Evolutionary conservation across 2,888 invertebrate genomes (phyloP), one percentile per base, ranked within the genome.

Genomic region (Steinernema scapterisci): DNA sequence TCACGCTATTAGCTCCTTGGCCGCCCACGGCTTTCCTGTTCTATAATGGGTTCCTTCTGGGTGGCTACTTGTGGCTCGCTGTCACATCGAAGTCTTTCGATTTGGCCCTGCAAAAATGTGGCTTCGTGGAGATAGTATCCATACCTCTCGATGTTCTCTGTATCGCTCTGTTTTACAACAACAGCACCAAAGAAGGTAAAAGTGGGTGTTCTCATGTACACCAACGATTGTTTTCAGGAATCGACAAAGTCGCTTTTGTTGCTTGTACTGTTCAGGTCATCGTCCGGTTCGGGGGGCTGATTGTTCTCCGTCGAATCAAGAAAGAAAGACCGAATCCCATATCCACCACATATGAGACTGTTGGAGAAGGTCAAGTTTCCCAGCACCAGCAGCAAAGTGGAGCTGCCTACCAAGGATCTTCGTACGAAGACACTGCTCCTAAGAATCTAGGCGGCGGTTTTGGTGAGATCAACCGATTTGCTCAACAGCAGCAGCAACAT

Each of bases 91-190:
- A 27, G 16, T 25, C 63, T 1, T 16, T 63, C 6, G 63, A 63
- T n/a, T n/a, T 63, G 31, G 63, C 63, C 16, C 63, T 63, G 23
- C 63, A 63, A 27, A 63, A 63, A n/a, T 63, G 63, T 16, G 63
- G 27, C 16, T 63, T 31, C 16, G 38, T 63, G 6, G 63, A 63
- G 27, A 31, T 63, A 16, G 6, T 63, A 3, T 63, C 63, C 11
- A 63, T 63, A 11, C 63, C 63, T 16, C 63, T 63, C 31, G 63
- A 63, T 63, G 63, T 63, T 13, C 13, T 63, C 1, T 63, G 63
- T 16, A 63, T 63, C 38, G 63, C 63, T 27, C 31, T 63, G 7
- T 63, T 25, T 27, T 63, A 63, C 63, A 63, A 63, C 38, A 63
- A 13, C 63, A 63, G 63, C 63, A 63, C 63, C 7, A 63, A 63